These are phyloP conservation scores for Trochalopteron elliotii DNA, from an alignment of 2,113 vertebrate species.

Conservation along the genomic window DNA sequence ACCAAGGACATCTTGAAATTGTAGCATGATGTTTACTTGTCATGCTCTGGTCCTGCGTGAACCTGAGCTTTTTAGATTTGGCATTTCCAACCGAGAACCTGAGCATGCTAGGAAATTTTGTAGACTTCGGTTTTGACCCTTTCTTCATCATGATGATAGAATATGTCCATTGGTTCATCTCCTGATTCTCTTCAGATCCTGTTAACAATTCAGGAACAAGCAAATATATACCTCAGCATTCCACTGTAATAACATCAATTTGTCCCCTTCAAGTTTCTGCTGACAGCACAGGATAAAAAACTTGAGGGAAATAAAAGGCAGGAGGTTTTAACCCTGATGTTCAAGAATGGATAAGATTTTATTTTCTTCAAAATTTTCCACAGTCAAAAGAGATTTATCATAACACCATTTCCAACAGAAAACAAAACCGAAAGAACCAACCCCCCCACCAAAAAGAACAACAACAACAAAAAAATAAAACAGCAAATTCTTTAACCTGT, in stretches of 20 bases:
- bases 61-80: not conserved
- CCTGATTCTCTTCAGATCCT: not conserved
- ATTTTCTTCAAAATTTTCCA: not conserved
- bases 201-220: not conserved
- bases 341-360: not conserved
- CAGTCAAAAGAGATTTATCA: not conserved
- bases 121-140: not conserved
- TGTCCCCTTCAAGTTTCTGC: not conserved
- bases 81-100: not conserved
- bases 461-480: not conserved
- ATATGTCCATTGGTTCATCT: not conserved
- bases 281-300: not conserved
- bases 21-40: not conserved
- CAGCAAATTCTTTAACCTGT: not conserved
- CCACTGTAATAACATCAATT: not conserved
- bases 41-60: not conserved
- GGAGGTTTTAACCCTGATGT: not conserved
- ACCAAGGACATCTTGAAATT: not conserved
- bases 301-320: not conserved
- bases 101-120: not conserved
- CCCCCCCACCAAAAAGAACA: not conserved
- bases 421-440: not conserved
- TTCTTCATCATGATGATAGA: not conserved
- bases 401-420: not conserved
- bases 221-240: not conserved